phyloP scores from a whole-genome alignment of 2,797 vertebrate genomes.

The Danio kyathit region DNA sequence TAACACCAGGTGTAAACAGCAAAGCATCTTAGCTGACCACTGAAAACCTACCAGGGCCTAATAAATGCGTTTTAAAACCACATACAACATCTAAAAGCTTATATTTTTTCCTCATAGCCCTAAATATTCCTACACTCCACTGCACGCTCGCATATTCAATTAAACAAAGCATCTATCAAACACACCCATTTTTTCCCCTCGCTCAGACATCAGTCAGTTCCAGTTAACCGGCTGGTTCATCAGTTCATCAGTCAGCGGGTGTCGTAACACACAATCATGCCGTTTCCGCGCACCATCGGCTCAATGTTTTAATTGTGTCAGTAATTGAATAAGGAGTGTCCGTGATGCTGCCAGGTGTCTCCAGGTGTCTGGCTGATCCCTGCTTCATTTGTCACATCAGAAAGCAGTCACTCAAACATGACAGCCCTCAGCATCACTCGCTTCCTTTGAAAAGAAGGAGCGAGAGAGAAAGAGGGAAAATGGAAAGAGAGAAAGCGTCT shows the following conservation, averaged over 20 bases:
- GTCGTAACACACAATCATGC: constrained; percentile 22
- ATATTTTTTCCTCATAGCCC: background rate
- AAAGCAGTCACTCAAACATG: constrained; percentile 75
- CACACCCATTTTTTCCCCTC: background rate
- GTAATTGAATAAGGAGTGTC: constrained; percentile 44
- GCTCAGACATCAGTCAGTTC: constrained; percentile 34
- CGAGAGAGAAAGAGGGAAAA: background rate
- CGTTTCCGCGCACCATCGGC: constrained; percentile 56
- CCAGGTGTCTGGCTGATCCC: constrained; percentile 80
- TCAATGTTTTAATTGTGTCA: constrained; percentile 47
- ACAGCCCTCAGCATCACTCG: constrained; percentile 53
- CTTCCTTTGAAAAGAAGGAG: constrained; percentile 6
- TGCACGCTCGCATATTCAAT: background rate
- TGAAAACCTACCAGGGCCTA: no score
- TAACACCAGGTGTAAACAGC: no score
- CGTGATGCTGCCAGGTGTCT: constrained; percentile 73
- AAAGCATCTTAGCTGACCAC: no score
- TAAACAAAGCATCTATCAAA: constrained; percentile 37
- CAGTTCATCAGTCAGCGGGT: constrained; percentile 16
- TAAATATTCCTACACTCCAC: background rate
- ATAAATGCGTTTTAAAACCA: no score
- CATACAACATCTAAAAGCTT: background rate
- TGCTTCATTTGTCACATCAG: constrained; percentile 80
- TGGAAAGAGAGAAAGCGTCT: background rate
- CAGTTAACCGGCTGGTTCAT: background rate